These are phyloP conservation scores for Myripristis jacobus DNA, from an alignment of 2,797 vertebrate species.

Conservation along the genomic window DNA sequence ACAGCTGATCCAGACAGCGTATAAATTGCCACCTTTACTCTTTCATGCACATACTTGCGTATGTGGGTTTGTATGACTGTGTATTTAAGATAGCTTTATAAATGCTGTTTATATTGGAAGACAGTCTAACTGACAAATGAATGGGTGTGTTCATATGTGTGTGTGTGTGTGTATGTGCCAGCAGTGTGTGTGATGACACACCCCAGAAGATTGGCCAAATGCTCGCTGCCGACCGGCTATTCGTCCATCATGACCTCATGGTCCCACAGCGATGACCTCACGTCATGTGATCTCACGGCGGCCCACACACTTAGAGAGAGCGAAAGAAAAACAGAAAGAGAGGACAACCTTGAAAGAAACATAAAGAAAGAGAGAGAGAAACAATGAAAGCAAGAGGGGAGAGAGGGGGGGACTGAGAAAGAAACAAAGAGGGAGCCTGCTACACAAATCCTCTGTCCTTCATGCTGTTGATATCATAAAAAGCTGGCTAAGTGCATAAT, in stretches of 20 bases:
- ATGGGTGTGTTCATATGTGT: not conserved
- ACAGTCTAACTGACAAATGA: not conserved
- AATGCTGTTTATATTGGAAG: not conserved
- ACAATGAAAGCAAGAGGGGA: conserved; percentile 6
- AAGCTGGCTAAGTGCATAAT: no score
- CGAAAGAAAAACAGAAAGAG: not conserved
- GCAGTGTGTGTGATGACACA: conserved; percentile 41
- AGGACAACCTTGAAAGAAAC: not conserved
- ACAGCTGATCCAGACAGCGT: not conserved
- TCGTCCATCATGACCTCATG: conserved; percentile 62
- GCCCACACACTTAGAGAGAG: not conserved
- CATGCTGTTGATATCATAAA: no score
- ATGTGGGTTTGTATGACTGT: not conserved
- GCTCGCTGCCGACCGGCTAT: not conserved
- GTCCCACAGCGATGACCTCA: conserved; percentile 69
- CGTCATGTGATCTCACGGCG: conserved; percentile 48
- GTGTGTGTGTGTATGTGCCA: not conserved
- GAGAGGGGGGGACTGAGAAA: not conserved
- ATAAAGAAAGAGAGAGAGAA: not conserved
- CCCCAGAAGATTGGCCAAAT: conserved; percentile 29
- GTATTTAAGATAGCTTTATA: not conserved
- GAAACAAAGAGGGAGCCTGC: not conserved
- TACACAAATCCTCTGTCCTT: no score
- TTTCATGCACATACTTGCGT: conserved; percentile 10
- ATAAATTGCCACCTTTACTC: not conserved